Conservation (phyloP, 23 tunicate species). For the Styela clava region DNA sequence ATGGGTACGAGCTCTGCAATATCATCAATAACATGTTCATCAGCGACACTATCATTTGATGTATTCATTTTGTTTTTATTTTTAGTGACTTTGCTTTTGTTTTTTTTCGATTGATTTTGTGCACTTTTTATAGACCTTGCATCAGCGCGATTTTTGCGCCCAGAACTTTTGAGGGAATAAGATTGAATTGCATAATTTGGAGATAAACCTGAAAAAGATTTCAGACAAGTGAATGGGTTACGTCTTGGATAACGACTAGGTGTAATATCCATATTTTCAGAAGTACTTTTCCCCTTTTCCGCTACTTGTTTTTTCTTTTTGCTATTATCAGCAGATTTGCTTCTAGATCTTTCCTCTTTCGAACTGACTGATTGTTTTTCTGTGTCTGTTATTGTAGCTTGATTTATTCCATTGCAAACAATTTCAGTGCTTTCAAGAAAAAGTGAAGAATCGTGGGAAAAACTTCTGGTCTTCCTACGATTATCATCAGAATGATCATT, state of each 20-base stretch:
- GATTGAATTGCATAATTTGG: constrained; percentile 79
- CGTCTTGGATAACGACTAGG: constrained; percentile 73
- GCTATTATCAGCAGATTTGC: constrained; percentile 18
- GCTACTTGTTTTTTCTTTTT: neutral
- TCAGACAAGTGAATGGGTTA: constrained; percentile 66
- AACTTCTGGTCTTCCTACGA: neutral
- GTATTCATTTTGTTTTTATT: neutral
- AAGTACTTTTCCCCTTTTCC: neutral
- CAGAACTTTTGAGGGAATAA: constrained; percentile 30
- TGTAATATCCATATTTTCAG: neutral
- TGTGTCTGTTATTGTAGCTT: neutral
- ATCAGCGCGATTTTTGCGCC: neutral
- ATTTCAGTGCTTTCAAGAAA: neutral
- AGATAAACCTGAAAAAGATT: constrained; percentile 83
- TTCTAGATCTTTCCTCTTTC: constrained; percentile 6
- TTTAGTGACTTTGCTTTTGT: neutral
- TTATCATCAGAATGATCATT: neutral
- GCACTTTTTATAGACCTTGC: neutral
- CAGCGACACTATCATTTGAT: neutral
- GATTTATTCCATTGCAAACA: neutral
- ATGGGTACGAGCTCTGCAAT: neutral
- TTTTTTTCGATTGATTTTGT: neutral
- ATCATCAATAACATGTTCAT: neutral
- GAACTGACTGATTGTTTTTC: neutral
- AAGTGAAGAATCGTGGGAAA: neutral